phyloP scores from a whole-genome alignment of 2,113 vertebrate species.

The Nibea albiflora region DNA sequence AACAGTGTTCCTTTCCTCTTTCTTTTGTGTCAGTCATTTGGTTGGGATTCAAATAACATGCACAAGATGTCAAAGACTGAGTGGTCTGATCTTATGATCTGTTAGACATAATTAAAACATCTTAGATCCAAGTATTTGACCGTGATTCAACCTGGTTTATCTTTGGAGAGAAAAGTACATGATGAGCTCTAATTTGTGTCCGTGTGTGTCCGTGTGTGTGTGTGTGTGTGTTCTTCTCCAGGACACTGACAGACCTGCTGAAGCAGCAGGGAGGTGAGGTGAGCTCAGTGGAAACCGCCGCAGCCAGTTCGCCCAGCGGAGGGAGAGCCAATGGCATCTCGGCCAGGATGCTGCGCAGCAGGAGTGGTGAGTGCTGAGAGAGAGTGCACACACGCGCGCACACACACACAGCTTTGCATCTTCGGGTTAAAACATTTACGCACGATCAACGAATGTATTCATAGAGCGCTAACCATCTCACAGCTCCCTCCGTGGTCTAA shows the following conservation, averaged over 20 bases:
- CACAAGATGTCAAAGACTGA: background rate
- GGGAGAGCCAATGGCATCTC: conserved; percentile 78
- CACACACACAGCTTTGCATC: conserved; percentile 6
- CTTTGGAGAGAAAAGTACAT: background rate
- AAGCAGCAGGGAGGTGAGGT: conserved; percentile 82
- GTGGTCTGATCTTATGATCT: background rate
- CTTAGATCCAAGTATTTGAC: background rate
- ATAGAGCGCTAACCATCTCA: no score
- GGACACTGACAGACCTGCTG: conserved; percentile 83
- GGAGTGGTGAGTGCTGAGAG: conserved; percentile 78
- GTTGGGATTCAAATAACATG: background rate
- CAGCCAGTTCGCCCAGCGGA: conserved; percentile 49
- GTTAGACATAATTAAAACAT: background rate
- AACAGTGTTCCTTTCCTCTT: background rate
- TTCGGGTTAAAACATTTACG: background rate
- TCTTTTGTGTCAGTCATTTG: background rate
- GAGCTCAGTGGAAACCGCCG: conserved; percentile 65
- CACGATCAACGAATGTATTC: background rate
- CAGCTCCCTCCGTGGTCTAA: background rate
- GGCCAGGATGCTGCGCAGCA: conserved; percentile 80
- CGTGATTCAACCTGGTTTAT: background rate
- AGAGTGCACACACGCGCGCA: background rate
- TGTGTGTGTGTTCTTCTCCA: conserved; percentile 51
- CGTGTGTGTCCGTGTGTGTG: conserved; percentile 12
- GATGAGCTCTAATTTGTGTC: background rate